phyloP scores from a whole-genome alignment of 2,888 invertebrate genomes.

The Patella pellucida region DNA sequence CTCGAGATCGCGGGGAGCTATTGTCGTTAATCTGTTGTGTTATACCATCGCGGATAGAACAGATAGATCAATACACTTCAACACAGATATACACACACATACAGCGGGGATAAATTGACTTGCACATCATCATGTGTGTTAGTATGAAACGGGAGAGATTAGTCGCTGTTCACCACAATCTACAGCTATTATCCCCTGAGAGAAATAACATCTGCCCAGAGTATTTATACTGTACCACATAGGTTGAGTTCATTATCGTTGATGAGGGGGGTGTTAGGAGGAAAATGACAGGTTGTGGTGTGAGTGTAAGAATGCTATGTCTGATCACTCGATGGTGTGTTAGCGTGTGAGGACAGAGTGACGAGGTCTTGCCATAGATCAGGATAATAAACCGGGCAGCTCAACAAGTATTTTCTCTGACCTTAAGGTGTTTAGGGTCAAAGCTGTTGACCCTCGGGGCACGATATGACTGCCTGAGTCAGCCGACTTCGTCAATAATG shows the following conservation, averaged over 20 bases:
- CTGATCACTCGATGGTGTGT: constrained; percentile 9
- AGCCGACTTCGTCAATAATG: constrained; percentile 33
- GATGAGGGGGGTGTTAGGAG: constrained; percentile 17
- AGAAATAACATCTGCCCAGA: constrained; percentile 26
- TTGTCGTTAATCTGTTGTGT: no score
- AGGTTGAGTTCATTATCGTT: constrained; percentile 23
- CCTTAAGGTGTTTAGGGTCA: constrained; percentile 1
- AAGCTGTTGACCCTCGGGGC: constrained; percentile 12
- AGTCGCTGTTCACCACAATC: constrained; percentile 28
- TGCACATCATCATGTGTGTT: constrained; percentile 21
- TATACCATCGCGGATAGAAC: no score
- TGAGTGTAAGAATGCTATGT: constrained; percentile 1
- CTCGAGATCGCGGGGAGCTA: no score
- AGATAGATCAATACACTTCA: no score
- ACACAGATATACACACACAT: no score
- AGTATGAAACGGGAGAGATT: constrained; percentile 31
- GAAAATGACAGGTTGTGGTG: neutral
- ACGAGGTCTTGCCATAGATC: constrained; percentile 1
- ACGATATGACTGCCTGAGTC: constrained; percentile 8
- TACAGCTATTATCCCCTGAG: constrained; percentile 30
- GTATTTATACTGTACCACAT: constrained; percentile 23
- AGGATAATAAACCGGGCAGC: neutral
- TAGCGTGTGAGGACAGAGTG: constrained; percentile 15
- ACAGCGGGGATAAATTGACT: neutral
- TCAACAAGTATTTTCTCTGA: neutral